Evolutionary conservation across 2,797 vertebrate species (phyloP), one percentile per base, ranked within the genome.

Genomic region (Liasis olivaceus): DNA sequence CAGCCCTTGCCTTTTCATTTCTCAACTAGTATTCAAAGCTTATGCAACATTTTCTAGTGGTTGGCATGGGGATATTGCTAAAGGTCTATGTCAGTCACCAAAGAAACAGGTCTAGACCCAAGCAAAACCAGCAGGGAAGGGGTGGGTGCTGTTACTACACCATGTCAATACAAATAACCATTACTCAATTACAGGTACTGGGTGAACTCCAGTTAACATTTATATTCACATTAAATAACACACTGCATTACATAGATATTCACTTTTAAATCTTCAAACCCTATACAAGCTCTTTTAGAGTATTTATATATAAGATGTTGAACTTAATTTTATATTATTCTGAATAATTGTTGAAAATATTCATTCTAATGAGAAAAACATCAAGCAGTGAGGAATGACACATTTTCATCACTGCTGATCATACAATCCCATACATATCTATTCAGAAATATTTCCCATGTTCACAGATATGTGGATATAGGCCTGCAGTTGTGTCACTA

Each of bases 151-250:
- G n/a, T 85, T 85, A 58, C 58, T 86, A 85, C 63, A 86, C 42
- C 81, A 36, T 89, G 77, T 62, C 77, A 91, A 42, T 47, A 58
- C 26, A 89, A 89, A 86, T 84, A 72, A 64, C 89, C 28, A 89
- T 89, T 84, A 87, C 42, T 89, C 63, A 89, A 89, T 77, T 72
- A 63, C 59, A 66, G 54, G 24, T 12, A 85, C 22, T 62, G n/a
- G 72, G 28, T 22, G 36, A 69, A 85, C 22, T 85, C 62, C 20
- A 91, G 86, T 56, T 72, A 81, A 26, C 66, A 86, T 36, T 28
- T 81, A 87, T 62, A 72, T 72, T 91, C 64, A 77, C 24, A 87
- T 31, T 77, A 54, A 63, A 42, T 13, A 42, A 47, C 47, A 60
- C 63, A 31, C 17, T 63, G 62, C 59, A 6, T 22, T 59, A 62